Conservation (phyloP, 1,140 invertebrate species). For the Scaptodrosophila lebanonensis region DNA sequence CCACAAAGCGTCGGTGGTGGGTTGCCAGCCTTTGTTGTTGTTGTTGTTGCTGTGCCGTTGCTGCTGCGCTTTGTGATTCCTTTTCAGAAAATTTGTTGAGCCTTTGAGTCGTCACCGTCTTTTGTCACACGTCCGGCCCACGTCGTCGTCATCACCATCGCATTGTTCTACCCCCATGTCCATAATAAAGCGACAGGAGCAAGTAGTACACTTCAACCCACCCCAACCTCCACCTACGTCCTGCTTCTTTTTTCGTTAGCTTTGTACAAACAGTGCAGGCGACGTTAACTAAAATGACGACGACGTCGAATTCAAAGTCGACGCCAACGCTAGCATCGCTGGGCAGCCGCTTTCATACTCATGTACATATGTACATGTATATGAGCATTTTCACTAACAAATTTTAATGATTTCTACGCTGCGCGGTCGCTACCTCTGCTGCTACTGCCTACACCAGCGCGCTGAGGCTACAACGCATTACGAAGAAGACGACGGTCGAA, state of each 20-base stretch:
- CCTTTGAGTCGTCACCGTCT: slow-evolving; percentile 42
- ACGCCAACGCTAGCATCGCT: slow-evolving; percentile 4
- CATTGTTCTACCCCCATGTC: slow-evolving; percentile 65
- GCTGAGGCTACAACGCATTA: slow-evolving; percentile 30
- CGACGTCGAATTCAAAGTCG: slow-evolving; percentile 4
- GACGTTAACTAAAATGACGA: slow-evolving; percentile 26
- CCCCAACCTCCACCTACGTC: background rate
- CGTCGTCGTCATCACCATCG: slow-evolving; percentile 26
- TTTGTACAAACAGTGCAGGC: slow-evolving; percentile 40
- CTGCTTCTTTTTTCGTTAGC: slow-evolving; percentile 19
- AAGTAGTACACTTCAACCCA: too few relatives aligned
- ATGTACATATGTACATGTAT: too few relatives aligned
- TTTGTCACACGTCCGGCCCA: slow-evolving; percentile 24
- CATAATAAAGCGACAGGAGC: slow-evolving; percentile 42
- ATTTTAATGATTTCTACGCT: slow-evolving; percentile 69
- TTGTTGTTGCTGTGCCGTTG: slow-evolving; percentile 30
- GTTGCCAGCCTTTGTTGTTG: slow-evolving; percentile 48
- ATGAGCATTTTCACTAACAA: slow-evolving; percentile 58
- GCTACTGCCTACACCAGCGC: background rate
- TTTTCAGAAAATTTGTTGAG: slow-evolving; percentile 72
- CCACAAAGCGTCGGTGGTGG: slow-evolving; percentile 37
- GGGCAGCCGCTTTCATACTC: slow-evolving; percentile 31
- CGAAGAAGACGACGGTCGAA: slow-evolving; percentile 10
- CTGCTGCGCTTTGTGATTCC: slow-evolving; percentile 59
- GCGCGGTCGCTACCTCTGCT: too few relatives aligned